Evolutionary conservation across 2,888 invertebrate genomes (phyloP).

Genomic region (Phrixothrix hirtus): DNA sequence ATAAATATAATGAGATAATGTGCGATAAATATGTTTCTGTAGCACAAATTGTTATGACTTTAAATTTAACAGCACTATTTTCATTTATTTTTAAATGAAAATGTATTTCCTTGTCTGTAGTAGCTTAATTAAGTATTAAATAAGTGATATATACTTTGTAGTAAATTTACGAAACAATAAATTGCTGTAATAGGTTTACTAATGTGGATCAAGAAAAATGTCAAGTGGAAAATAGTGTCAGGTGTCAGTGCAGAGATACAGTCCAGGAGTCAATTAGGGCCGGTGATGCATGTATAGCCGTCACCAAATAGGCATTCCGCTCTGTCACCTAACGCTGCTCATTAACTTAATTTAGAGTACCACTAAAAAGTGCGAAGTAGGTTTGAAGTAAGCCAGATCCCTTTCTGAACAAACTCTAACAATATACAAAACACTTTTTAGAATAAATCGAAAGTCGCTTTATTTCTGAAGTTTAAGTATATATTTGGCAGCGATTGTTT

Average conservation of each 20-base stretch:
- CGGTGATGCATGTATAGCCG: constrained; percentile 48
- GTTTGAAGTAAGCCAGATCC: constrained; percentile 34
- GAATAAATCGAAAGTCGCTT: no score
- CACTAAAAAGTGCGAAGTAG: constrained; percentile 38
- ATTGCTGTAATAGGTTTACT: constrained; percentile 9
- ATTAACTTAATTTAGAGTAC: constrained; percentile 45
- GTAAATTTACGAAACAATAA: constrained; percentile 13
- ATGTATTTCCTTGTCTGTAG: no score
- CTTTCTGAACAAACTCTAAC: background rate
- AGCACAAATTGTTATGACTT: no score
- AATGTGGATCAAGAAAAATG: constrained; percentile 45
- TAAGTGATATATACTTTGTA: no score
- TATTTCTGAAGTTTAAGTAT: no score
- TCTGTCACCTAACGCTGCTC: constrained; percentile 50
- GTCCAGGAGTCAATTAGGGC: constrained; percentile 49
- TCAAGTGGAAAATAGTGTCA: constrained; percentile 51
- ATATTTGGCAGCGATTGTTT: no score
- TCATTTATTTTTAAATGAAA: no score
- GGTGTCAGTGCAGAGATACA: constrained; percentile 49
- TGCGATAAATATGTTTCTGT: no score
- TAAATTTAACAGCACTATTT: no score
- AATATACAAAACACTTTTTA: background rate
- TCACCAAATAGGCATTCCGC: constrained; percentile 48
- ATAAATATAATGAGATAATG: no score
- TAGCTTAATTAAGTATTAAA: no score